Base-by-base conservation (phyloP, 2,797 vertebrate genomes). In the Benthosema pterotum region DNA sequence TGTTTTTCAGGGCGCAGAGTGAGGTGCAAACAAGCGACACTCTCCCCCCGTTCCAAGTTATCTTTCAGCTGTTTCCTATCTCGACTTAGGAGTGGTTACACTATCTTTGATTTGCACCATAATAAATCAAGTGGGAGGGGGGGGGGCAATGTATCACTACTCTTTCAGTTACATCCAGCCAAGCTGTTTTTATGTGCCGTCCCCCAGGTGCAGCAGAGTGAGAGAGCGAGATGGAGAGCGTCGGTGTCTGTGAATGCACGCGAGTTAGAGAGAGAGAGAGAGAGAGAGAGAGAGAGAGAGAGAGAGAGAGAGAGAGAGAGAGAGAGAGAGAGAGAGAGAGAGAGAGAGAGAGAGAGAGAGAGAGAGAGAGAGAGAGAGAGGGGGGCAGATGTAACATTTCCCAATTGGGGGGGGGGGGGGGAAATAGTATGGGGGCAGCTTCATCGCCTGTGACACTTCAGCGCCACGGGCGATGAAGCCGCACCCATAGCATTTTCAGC, bases 11-110 rank as follows among this genome's bases (percentile, higher is more conserved):
- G 17, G 32, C 1, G 11, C 42, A 7, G 17, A 43, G 17, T n/a
- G 42, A 42, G 18, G 12, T 38, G 53, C 38, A 55, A 55, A 25
- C 5, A 25, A n/a, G n/a, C 13, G 7, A 55, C 28, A 42, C 53
- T n/a, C n/a, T n/a, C n/a, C n/a, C 28, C 18, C 43, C 42, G 19
- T 50, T 43, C 28, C 18, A 42, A 66, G 42, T 52, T 32, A 18
- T 59, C 25, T 32, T 46, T 67, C 65, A 61, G 52, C 57, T 68
- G 57, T 48, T 60, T 51, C 45, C 46, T 49, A 67, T 48, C 32
- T 55, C n/a, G 45, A 5, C 51, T 42, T 18, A 54, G 57, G 58
- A 49, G 51, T 42, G 38, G 42, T 61, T 69, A 57, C 60, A 69
- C 9, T 45, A 45, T 56, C 47, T 57, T 19, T 52, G 59, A 63